A percentile compares a stretch with the other conserved stretches of the same genome.
Conservation (phyloP, 2,888 invertebrate genomes). For the Drosophila anomalata region DNA sequence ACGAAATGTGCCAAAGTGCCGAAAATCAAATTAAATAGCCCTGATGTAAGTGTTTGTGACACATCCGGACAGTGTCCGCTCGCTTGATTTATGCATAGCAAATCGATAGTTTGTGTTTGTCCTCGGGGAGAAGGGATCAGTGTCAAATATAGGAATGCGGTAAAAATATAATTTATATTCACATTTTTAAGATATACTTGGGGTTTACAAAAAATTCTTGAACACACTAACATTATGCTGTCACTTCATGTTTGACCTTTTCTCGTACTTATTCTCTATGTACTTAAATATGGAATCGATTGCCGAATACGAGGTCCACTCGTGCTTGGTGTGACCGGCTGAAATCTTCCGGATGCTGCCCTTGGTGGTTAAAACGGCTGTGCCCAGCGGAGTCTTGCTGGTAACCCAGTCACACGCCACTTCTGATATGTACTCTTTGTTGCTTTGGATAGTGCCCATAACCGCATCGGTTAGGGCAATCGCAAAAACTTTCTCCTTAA, state of each 20-base stretch:
- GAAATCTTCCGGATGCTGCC: constrained; percentile 86
- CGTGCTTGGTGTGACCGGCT: constrained; percentile 88
- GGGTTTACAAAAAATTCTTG: constrained; percentile 19
- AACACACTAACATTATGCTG: constrained; percentile 16
- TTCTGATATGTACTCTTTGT: constrained; percentile 50
- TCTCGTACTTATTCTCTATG: constrained; percentile 83
- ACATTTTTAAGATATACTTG: constrained; percentile 23
- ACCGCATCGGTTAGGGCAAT: constrained; percentile 92
- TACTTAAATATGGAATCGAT: constrained; percentile 88
- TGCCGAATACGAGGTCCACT: constrained; percentile 88
- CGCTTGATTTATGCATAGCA: constrained; percentile 69
- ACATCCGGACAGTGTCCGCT: constrained; percentile 62
- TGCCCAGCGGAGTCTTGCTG: constrained; percentile 85
- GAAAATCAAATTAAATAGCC: constrained; percentile 82
- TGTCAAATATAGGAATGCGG: constrained; percentile 52
- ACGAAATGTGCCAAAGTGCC: constrained; percentile 73
- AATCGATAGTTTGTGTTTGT: constrained; percentile 71
- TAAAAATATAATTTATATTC: constrained; percentile 49
- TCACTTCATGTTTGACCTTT: constrained; percentile 26
- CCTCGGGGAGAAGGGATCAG: constrained; percentile 77
- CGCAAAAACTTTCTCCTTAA: constrained; percentile 88
- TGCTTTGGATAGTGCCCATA: constrained; percentile 82
- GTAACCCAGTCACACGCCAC: constrained; percentile 88
- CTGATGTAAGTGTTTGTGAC: constrained; percentile 83
- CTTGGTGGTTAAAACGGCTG: constrained; percentile 84